Base-by-base conservation (phyloP, 1,140 invertebrate species). In the Drusus annulatus region DNA sequence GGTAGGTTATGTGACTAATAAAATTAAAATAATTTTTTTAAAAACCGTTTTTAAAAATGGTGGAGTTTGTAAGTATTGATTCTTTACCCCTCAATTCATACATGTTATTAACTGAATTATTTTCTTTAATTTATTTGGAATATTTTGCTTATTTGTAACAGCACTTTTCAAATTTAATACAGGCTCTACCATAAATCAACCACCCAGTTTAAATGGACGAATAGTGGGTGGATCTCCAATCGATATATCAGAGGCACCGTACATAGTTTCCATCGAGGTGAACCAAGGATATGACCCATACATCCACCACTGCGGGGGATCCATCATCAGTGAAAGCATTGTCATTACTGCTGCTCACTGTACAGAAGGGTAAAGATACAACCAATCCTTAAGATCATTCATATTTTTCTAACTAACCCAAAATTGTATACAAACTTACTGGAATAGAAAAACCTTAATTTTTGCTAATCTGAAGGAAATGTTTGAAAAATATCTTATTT, bases 311-410 rank as follows among this genome's bases (percentile, higher is more conserved):
- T 83, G 79, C 50, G 63, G 71, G 31, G 81, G 79, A 52, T 76
- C 76, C 25, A 79, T 93, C 36, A 85, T 93, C 25, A 89, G 89
- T 54, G 86, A 89, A 75, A 86, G 87, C 23, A 91, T 90, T 85
- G 84, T 93, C 4, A 80, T 93, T n/a, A 93, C 92, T 6, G 92
- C 92, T n/a, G 92, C 92, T 19, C 92, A 93, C 84, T 93, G 92
- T 84, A 89, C 92, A 31, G 81, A 85, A 60, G 74, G 80, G 19
- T 84, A 78, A 76, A 80, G 74, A 31, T n/a, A 31, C n/a, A 16
- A 25, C n/a, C 54, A 7, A 56, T 4, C 3, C n/a, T n/a, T n/a
- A 8, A 5, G n/a, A 0, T 56, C 19, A 17, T n/a, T 7, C 7
- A 56, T 56, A 15, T 17, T 2, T n/a, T 56, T 56, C 19, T 56